A percentile compares a stretch with the other conserved stretches of the same genome.
phyloP scores from a whole-genome alignment of 2,888 invertebrate species.

The Drosophila neonasuta region DNA sequence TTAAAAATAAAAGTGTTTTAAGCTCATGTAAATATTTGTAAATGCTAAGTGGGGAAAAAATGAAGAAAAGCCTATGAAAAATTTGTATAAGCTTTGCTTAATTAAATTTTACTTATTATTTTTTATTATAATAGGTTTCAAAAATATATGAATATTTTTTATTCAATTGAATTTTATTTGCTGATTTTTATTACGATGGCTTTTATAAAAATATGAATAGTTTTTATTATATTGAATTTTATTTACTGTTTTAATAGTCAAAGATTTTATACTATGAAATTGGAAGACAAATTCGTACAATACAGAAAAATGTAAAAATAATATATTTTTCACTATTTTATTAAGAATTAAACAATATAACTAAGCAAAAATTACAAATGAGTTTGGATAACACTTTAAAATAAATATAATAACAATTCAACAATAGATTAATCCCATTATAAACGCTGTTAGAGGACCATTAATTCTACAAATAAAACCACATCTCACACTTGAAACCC shows the following conservation, averaged over 20 bases:
- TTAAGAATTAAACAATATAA: neutral
- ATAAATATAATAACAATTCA: neutral
- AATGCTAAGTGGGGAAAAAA: neutral
- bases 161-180: too few relatives aligned
- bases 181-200: too few relatives aligned
- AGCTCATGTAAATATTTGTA: constrained; percentile 22
- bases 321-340: too few relatives aligned
- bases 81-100: neutral
- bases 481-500: neutral
- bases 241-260: too few relatives aligned
- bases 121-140: neutral
- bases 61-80: neutral
- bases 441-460: neutral
- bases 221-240: too few relatives aligned
- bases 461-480: neutral
- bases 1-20: neutral
- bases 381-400: too few relatives aligned
- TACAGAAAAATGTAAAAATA: too few relatives aligned
- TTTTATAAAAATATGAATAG: too few relatives aligned
- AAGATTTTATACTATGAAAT: too few relatives aligned
- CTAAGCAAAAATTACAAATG: too few relatives aligned
- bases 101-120: neutral
- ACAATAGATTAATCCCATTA: neutral
- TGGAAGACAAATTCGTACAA: too few relatives aligned
- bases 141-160: too few relatives aligned